A percentile compares a stretch with the other conserved stretches of the same genome.
Evolutionary conservation across 2,113 vertebrate genomes (phyloP).

Genomic region (Mastomys natalensis): DNA sequence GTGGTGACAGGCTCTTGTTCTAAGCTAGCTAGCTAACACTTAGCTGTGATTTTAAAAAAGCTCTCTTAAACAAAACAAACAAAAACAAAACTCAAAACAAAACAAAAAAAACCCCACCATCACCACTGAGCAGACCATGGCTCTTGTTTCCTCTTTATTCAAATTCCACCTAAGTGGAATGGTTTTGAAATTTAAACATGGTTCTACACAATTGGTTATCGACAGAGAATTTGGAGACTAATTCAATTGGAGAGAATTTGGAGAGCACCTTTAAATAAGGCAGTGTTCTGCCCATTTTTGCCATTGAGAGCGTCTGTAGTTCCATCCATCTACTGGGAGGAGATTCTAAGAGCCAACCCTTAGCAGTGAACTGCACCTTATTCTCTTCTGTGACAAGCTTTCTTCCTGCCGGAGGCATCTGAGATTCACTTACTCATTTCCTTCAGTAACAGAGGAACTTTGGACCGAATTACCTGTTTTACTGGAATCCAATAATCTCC

Average conservation of each 20-base stretch:
- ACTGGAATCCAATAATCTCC: neutral
- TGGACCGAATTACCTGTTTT: neutral
- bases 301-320: neutral
- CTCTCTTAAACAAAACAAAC: neutral
- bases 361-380: constrained; percentile 33
- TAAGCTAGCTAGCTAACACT: constrained; percentile 82
- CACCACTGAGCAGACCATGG: constrained; percentile 63
- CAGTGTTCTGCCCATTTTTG: constrained; percentile 55
- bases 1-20: constrained; percentile 69
- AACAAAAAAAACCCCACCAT: neutral
- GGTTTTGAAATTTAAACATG: constrained; percentile 78
- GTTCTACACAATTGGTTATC: constrained; percentile 65
- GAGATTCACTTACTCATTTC: neutral
- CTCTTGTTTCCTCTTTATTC: constrained; percentile 59
- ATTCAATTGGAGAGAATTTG: neutral
- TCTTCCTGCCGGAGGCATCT: constrained; percentile 51
- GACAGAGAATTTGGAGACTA: constrained; percentile 60
- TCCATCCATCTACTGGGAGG: constrained; percentile 60
- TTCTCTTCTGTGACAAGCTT: constrained; percentile 62
- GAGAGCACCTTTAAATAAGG: constrained; percentile 53
- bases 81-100: neutral
- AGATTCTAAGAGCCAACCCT: constrained; percentile 65
- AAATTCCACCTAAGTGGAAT: constrained; percentile 46
- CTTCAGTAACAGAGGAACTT: neutral
- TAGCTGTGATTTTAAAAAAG: constrained; percentile 76